A percentile compares a stretch with the other conserved stretches of the same genome.
These are phyloP conservation scores for Chiridota heheva DNA, from an alignment of 35 echinoderm and acorn worm genomes.

Conservation along the genomic window DNA sequence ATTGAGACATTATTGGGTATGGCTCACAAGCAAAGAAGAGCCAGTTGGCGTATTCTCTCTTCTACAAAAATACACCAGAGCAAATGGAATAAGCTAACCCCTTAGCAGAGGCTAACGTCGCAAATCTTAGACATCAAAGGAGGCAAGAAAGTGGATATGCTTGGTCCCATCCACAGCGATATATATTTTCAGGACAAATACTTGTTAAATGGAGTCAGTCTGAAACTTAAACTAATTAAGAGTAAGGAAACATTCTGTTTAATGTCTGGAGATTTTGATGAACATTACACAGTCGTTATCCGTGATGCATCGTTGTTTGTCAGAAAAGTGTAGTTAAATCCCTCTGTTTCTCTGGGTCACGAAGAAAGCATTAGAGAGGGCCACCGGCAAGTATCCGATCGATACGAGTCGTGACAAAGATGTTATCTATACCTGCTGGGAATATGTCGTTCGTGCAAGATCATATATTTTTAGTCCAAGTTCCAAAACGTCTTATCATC, in stretches of 20 bases:
- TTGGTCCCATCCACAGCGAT: slow-evolving; percentile 61
- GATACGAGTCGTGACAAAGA: slow-evolving; percentile 45
- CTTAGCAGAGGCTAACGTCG: neutral
- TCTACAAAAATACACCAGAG: slow-evolving; percentile 61
- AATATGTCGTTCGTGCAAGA: slow-evolving; percentile 54
- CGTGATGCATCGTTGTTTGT: slow-evolving; percentile 36
- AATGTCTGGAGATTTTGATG: slow-evolving; percentile 6
- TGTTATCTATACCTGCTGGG: slow-evolving; percentile 25
- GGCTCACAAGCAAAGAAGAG: slow-evolving; percentile 42
- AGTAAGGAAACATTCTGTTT: slow-evolving; percentile 60
- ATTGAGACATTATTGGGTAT: slow-evolving; percentile 72
- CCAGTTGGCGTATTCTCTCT: slow-evolving; percentile 33
- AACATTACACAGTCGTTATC: slow-evolving; percentile 36
- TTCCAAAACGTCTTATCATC: slow-evolving; percentile 41
- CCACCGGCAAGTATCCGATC: slow-evolving; percentile 50
- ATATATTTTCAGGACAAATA: slow-evolving; percentile 73
- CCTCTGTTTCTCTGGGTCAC: slow-evolving; percentile 28
- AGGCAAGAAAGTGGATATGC: slow-evolving; percentile 51
- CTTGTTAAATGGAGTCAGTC: slow-evolving; percentile 24
- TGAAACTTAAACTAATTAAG: slow-evolving; percentile 31
- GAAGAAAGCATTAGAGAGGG: slow-evolving; percentile 27
- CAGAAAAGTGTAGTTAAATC: slow-evolving; percentile 64
- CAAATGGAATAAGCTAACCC: slow-evolving; percentile 29
- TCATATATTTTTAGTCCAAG: slow-evolving; percentile 45
- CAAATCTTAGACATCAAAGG: slow-evolving; percentile 36